phyloP scores from a whole-genome alignment of 2,113 vertebrate genomes.

The Catharus minimus region DNA sequence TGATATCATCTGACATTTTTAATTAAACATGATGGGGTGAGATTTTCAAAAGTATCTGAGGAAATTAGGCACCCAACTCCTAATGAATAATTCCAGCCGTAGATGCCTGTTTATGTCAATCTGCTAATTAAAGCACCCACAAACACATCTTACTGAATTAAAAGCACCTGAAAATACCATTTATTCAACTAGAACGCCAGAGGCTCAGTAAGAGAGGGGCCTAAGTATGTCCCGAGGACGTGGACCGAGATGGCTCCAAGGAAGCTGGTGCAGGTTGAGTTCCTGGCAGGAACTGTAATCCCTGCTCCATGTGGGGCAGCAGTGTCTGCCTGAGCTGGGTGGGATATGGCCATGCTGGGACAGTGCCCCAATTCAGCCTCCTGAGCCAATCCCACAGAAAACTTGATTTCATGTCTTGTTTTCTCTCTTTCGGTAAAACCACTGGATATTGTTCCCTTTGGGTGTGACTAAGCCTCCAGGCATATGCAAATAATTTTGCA shows the following conservation, averaged over 20 bases:
- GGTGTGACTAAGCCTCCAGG: conserved; percentile 13
- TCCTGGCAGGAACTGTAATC: background rate
- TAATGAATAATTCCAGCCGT: conserved; percentile 60
- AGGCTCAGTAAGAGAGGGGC: background rate
- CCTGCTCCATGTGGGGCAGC: background rate
- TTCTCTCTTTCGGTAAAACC: background rate
- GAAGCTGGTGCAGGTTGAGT: background rate
- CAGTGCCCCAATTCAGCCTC: fast-evolving
- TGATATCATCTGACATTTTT: conserved; percentile 61
- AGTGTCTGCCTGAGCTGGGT: fast-evolving
- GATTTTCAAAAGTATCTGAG: conserved; percentile 61
- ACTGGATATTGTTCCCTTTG: conserved; percentile 3
- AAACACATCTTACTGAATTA: conserved; percentile 37
- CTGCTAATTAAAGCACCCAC: conserved; percentile 67
- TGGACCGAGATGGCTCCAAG: background rate
- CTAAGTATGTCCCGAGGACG: fast-evolving
- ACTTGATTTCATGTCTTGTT: background rate
- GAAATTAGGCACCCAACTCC: conserved; percentile 65
- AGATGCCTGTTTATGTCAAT: conserved; percentile 60
- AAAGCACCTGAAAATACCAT: conserved; percentile 27
- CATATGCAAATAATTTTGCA: background rate
- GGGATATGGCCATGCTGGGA: fast-evolving
- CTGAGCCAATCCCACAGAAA: background rate
- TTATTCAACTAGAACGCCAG: background rate
- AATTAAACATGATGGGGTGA: conserved; percentile 64